These are phyloP conservation scores for Salminus brasiliensis DNA, from an alignment of 2,113 vertebrate genomes.

Conservation along the genomic window DNA sequence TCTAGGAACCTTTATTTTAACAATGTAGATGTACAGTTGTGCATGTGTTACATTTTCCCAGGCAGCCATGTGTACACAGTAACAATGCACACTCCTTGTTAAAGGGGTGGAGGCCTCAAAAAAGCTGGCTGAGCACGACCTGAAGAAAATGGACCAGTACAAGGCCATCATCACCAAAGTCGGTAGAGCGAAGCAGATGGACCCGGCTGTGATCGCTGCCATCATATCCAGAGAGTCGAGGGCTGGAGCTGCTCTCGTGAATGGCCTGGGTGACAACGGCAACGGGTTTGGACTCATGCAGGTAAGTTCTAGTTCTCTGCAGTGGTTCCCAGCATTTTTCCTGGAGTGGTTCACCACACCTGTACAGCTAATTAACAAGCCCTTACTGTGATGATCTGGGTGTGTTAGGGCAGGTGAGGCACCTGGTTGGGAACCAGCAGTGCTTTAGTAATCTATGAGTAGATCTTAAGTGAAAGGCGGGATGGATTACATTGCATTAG, in stretches of 20 bases:
- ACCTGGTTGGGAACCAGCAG: not conserved
- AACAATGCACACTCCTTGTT: not conserved
- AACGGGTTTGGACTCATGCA: conserved; percentile 73
- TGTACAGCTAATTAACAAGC: not conserved
- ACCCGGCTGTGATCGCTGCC: conserved; percentile 36
- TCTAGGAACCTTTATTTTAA: no score
- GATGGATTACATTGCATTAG: no score
- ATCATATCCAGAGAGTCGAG: conserved; percentile 44
- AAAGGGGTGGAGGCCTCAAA: conserved; percentile 29
- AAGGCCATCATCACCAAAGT: conserved; percentile 58
- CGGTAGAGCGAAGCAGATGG: conserved; percentile 71
- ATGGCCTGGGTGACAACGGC: conserved; percentile 60
- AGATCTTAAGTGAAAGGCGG: no score
- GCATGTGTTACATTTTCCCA: no score
- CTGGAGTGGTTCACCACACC: not conserved
- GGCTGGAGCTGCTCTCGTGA: not conserved
- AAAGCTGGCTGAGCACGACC: conserved; percentile 36
- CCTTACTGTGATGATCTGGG: not conserved
- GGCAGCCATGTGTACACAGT: not conserved
- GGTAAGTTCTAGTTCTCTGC: conserved; percentile 61
- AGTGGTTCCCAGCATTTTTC: not conserved
- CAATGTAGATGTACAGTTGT: no score
- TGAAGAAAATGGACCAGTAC: conserved; percentile 27
- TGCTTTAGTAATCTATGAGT: no score
- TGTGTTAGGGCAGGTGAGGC: not conserved